These are phyloP conservation scores for Eupithecia abbreviata DNA, from an alignment of 2,888 invertebrate genomes.

Conservation along the genomic window DNA sequence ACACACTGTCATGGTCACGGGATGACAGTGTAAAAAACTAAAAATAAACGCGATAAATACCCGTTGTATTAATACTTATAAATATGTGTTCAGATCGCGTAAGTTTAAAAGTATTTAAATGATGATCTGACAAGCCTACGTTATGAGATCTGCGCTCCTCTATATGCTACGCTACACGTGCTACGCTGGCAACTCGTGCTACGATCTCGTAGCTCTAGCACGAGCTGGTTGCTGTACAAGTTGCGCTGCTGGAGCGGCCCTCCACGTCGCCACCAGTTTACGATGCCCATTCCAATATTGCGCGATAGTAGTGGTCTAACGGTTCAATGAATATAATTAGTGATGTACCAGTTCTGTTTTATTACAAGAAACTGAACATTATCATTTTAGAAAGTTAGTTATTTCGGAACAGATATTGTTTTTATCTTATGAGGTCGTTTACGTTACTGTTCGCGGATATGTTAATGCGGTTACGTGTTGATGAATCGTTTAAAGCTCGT, in stretches of 20 bases:
- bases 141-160: background rate
- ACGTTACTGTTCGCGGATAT: constrained; percentile 29
- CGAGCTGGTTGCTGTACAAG: constrained; percentile 8
- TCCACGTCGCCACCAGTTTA: constrained; percentile 35
- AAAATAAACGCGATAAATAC: too few relatives aligned
- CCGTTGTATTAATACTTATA: too few relatives aligned
- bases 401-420: constrained; percentile 46
- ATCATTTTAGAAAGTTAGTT: constrained; percentile 49
- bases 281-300: constrained; percentile 49
- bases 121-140: background rate
- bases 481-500: constrained; percentile 13
- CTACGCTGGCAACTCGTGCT: background rate
- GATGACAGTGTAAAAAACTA: too few relatives aligned
- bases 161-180: background rate
- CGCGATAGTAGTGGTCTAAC: constrained; percentile 48
- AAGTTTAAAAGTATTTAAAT: too few relatives aligned
- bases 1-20: too few relatives aligned
- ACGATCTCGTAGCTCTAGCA: background rate
- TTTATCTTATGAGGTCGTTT: constrained; percentile 43
- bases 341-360: constrained; percentile 57
- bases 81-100: too few relatives aligned
- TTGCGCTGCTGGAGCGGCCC: constrained; percentile 9
- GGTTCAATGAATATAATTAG: constrained; percentile 60
- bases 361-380: constrained; percentile 47
- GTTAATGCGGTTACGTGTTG: constrained; percentile 26